Percentiles rank a stretch among this genome's conserved stretches.
phyloP scores from a whole-genome alignment of 2,888 invertebrate genomes.

The Nymphalis c-album region DNA sequence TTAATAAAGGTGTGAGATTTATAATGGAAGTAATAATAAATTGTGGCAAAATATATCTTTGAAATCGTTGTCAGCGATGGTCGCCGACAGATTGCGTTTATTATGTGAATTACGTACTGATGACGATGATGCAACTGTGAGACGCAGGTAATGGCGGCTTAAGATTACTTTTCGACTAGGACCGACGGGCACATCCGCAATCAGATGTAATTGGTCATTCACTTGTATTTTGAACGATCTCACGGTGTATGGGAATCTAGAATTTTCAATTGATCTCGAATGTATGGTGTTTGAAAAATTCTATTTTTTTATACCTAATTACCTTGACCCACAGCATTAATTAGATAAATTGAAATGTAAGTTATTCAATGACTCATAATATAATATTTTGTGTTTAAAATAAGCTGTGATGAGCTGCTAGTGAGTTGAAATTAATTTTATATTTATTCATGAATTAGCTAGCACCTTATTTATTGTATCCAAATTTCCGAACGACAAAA shows the following conservation, averaged over 20 bases:
- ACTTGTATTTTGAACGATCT: slow-evolving; percentile 53
- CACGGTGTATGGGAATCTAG: slow-evolving; percentile 34
- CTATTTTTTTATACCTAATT: no score
- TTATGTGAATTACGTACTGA: slow-evolving; percentile 61
- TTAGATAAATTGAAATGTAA: no score
- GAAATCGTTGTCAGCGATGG: slow-evolving; percentile 19
- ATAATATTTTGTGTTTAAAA: no score
- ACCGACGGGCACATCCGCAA: slow-evolving; percentile 61
- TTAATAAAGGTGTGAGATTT: neutral
- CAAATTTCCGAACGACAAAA: no score
- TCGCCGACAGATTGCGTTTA: slow-evolving; percentile 50
- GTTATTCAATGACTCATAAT: no score
- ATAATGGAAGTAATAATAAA: slow-evolving; percentile 5
- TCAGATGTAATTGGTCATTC: slow-evolving; percentile 63
- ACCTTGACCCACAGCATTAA: no score
- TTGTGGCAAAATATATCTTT: slow-evolving; percentile 23
- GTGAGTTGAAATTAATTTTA: no score
- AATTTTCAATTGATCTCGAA: slow-evolving; percentile 19
- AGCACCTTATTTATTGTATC: no score
- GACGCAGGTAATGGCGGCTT: slow-evolving; percentile 58
- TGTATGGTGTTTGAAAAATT: neutral
- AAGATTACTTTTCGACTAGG: slow-evolving; percentile 65
- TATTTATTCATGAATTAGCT: no score
- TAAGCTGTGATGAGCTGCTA: no score
- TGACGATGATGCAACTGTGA: slow-evolving; percentile 53